Percentiles rank a stretch among this genome's conserved stretches.
Conservation (phyloP, 2,113 vertebrate genomes). For the cattle (Bos taurus) region ARS-UCD2.0 NC_037334.1:42182001-42182500, state of each 20-base stretch:
- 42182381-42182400: not conserved
- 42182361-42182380: not conserved
- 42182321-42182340: not conserved
- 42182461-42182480: not conserved
- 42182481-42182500: not conserved
- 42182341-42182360: not conserved
- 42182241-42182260: not conserved
- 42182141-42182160: not conserved
- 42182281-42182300: not conserved
- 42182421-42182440: not conserved
- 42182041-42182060: not conserved
- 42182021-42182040: not conserved
- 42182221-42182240: not conserved
- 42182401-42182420: not conserved
- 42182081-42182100: not conserved
- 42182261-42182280: not conserved
- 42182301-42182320: not conserved
- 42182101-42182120: not conserved
- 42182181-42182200: not conserved
- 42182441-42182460: not conserved
- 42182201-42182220: not conserved
- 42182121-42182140: no score
- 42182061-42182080: not conserved
- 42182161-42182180: not conserved
- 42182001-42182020: not conserved